Base-by-base conservation (phyloP, 2,888 invertebrate species). In the Apodemia mormo region DNA sequence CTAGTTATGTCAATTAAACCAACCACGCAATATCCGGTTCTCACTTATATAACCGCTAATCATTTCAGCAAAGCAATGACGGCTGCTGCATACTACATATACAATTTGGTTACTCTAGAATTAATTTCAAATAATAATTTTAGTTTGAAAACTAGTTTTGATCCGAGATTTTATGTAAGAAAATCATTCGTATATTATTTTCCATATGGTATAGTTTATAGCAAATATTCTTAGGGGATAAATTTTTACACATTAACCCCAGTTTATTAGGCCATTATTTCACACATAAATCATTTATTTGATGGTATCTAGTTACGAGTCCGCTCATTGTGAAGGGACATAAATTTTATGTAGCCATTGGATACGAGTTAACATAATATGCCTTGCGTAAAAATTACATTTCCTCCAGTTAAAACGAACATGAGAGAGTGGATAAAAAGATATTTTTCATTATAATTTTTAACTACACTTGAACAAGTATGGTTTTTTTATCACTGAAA, bases 291-390 rank as follows among this genome's bases (percentile, higher is more conserved):
- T 58, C 30, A 58, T 58, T 58, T 58, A 58, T 58, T 58, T 10
- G 22, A 58, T 58, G 58, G 58, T 10, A 30, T 58, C 29, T 30
- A 58, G 58, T 58, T 30, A 30, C 58, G 30, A 58, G 58, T 58
- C 58, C 3, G 58, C 58, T 10, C 9, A 58, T 58, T 58, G 58
- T 58, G 58, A 58, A 58, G 30, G 29, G 30, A 10, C 58, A 58
- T 58, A 30, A 58, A 58, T 58, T 58, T 58, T 30, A 58, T 58
- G 58, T n/a, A 58, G 58, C 58, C 10, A 58, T 58, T 30, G 22
- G 58, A 58, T 30, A 30, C 10, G 9, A 58, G 29, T 58, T 29
- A 58, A 58, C 14, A 22, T 58, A 9, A 58, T 8, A 58, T 22
- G 30, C 30, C 30, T 29, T 10, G 29, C 10, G n/a, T 58, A 58